A percentile compares a stretch with the other conserved stretches of the same genome.
Conservation (phyloP, 2,888 invertebrate species). For the Bembecia ichneumoniformis region DNA sequence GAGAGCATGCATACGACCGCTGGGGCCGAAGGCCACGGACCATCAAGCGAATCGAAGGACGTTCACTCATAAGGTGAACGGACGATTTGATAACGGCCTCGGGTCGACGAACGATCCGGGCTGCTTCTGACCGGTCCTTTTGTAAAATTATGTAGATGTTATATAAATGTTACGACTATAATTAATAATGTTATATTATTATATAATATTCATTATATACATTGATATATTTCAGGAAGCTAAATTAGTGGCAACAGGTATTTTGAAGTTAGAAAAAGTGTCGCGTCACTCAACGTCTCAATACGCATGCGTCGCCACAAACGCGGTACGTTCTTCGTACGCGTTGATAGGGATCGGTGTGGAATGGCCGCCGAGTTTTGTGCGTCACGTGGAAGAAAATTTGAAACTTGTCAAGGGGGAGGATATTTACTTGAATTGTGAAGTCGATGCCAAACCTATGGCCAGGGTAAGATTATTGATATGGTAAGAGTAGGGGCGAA, state of each 20-base stretch:
- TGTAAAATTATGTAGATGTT: not conserved
- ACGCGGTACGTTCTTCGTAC: slow-evolving; percentile 69
- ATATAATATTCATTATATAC: not conserved
- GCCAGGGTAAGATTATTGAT: slow-evolving; percentile 33
- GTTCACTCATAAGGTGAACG: too few relatives aligned
- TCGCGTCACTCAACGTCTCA: slow-evolving; percentile 56
- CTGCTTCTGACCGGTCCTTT: too few relatives aligned
- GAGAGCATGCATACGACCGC: too few relatives aligned
- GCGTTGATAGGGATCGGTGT: slow-evolving; percentile 67
- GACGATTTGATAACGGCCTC: too few relatives aligned
- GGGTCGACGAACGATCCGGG: too few relatives aligned
- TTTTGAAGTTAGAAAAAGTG: slow-evolving; percentile 31
- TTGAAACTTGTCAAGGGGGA: slow-evolving; percentile 32
- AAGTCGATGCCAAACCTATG: slow-evolving; percentile 43
- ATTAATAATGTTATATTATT: not conserved
- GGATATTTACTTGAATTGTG: slow-evolving; percentile 44
- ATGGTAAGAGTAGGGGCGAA: not conserved
- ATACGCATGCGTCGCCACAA: slow-evolving; percentile 74
- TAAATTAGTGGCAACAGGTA: slow-evolving; percentile 30
- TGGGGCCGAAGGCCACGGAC: too few relatives aligned
- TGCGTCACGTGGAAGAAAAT: slow-evolving; percentile 4
- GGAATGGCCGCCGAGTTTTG: slow-evolving; percentile 57
- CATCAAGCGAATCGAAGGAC: too few relatives aligned
- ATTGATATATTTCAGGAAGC: slow-evolving; percentile 34
- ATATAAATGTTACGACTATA: not conserved